Percentiles rank a stretch among this genome's conserved stretches.
Conservation (phyloP, 1,140 invertebrate species). For the Caenorhabditis briggsae region DNA sequence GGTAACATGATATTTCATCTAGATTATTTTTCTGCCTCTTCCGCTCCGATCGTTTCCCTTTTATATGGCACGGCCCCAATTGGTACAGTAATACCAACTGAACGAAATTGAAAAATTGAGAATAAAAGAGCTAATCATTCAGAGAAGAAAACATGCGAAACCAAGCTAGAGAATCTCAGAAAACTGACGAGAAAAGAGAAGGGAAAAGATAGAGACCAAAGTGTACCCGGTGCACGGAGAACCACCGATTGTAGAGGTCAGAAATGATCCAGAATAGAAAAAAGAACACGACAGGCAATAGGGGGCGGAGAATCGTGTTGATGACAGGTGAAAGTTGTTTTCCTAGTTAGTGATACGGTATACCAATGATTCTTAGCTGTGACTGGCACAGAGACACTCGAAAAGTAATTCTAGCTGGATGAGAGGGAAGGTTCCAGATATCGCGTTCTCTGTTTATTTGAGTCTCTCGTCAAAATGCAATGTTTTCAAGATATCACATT, state of each 20-base stretch:
- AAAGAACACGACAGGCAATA: no score
- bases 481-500: no score
- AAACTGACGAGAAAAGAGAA: neutral
- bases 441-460: no score
- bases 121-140: neutral
- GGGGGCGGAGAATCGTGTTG: no score
- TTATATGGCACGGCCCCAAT: neutral
- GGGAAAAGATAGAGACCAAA: neutral
- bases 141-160: neutral
- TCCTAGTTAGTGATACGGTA: no score
- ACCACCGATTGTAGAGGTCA: neutral
- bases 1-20: slow-evolving; percentile 8
- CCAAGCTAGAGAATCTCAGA: slow-evolving; percentile 4
- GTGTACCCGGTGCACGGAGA: neutral
- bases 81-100: neutral
- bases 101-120: neutral
- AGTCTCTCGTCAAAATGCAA: no score
- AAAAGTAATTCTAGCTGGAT: no score
- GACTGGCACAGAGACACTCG: no score
- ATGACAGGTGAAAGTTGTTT: no score
- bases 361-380: no score
- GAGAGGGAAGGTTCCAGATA: no score
- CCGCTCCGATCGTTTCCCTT: neutral
- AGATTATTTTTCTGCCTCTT: neutral
- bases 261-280: no score